phyloP scores from a whole-genome alignment of 2,888 invertebrate genomes.

The Cremastinae sp. region DNA sequence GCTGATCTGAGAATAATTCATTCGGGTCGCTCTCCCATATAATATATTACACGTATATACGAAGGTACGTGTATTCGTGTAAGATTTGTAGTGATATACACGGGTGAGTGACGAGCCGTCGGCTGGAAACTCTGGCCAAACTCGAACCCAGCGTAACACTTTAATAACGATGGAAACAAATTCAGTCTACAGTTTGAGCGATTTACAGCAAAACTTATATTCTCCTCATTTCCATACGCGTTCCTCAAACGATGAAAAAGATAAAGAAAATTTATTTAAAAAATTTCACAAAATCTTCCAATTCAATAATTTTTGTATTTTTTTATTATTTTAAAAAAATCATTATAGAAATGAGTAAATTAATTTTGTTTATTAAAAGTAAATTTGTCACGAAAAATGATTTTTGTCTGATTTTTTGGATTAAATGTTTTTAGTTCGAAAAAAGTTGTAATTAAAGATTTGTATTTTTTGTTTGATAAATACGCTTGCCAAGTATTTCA shows the following conservation, averaged over 20 bases:
- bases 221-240: constrained; percentile 12
- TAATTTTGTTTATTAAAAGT: no score
- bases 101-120: constrained; percentile 61
- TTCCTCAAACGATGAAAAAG: no score
- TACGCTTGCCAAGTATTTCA: neutral
- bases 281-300: no score
- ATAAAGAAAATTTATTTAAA: no score
- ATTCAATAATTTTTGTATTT: no score
- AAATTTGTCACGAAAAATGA: no score
- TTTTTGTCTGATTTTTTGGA: neutral
- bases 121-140: constrained; percentile 42
- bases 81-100: constrained; percentile 19
- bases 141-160: constrained; percentile 25
- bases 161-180: constrained; percentile 40
- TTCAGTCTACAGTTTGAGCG: constrained; percentile 4
- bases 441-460: neutral
- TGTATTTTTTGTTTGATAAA: neutral
- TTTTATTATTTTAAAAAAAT: no score
- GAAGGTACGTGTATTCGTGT: constrained; percentile 9
- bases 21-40: constrained; percentile 48
- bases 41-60: constrained; percentile 6
- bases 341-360: no score
- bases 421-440: neutral
- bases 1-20: constrained; percentile 59
- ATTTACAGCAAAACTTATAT: constrained; percentile 14